Conservation (phyloP, 2,113 vertebrate genomes). For the Scomber scombrus region DNA sequence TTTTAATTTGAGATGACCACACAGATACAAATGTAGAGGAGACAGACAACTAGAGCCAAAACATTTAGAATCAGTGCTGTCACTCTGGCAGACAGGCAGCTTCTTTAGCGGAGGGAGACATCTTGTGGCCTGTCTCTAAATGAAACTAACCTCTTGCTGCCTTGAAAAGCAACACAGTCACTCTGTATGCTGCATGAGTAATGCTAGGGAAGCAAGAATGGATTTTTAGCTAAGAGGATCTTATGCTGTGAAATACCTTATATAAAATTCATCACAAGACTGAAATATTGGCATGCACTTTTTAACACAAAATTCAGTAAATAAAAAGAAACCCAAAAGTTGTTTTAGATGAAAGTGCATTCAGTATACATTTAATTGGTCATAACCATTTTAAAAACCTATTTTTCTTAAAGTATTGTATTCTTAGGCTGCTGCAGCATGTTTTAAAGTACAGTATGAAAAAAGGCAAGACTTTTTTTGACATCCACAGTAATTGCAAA, state of each 20-base stretch:
- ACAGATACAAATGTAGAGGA: slow-evolving; percentile 19
- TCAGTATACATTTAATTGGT: neutral
- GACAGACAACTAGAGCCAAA: slow-evolving; percentile 2
- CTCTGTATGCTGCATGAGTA: slow-evolving; percentile 59
- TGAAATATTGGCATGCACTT: slow-evolving; percentile 34
- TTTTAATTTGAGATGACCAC: slow-evolving; percentile 27
- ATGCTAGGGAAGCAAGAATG: slow-evolving; percentile 53
- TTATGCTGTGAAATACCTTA: slow-evolving; percentile 54
- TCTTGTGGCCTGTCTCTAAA: slow-evolving; percentile 81
- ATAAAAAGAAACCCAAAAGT: slow-evolving; percentile 18
- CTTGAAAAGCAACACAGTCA: slow-evolving; percentile 27
- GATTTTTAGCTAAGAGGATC: slow-evolving; percentile 55
- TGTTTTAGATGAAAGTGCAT: neutral
- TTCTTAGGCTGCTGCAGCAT: slow-evolving; percentile 9
- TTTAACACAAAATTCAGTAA: slow-evolving; percentile 26
- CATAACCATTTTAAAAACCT: neutral
- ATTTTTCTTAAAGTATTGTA: neutral
- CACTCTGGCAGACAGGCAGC: slow-evolving; percentile 44
- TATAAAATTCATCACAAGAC: slow-evolving; percentile 70
- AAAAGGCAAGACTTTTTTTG: slow-evolving; percentile 6
- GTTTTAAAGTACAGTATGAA: neutral
- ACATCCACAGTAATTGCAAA: slow-evolving; percentile 44
- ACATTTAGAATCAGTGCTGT: slow-evolving; percentile 34
- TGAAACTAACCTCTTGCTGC: slow-evolving; percentile 53
- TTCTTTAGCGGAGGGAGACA: slow-evolving; percentile 82